Evolutionary conservation across 2,113 vertebrate genomes (phyloP).

Genomic region (Podocnemis expansa): DNA sequence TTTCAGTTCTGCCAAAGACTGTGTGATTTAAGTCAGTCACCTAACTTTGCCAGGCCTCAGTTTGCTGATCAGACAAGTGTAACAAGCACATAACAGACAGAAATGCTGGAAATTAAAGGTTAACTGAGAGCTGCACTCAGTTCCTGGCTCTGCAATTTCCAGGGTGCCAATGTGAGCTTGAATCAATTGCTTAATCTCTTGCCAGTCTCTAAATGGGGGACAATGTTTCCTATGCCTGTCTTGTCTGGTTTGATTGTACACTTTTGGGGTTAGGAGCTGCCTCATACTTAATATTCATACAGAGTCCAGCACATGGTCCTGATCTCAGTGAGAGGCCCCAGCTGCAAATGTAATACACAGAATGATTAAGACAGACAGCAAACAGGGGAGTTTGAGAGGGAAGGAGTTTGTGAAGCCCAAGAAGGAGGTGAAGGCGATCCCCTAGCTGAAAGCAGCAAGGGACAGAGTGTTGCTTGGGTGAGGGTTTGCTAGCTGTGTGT

Average conservation of each 20-base stretch:
- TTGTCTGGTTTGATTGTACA: neutral
- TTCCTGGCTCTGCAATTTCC: neutral
- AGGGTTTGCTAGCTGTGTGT: too few relatives aligned
- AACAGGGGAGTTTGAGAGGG: too few relatives aligned
- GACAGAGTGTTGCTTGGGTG: too few relatives aligned
- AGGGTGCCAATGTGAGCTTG: neutral
- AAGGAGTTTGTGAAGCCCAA: too few relatives aligned
- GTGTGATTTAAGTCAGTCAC: fast-evolving
- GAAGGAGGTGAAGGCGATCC: too few relatives aligned
- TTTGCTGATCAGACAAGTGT: neutral
- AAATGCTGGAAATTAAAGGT: neutral
- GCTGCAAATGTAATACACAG: neutral
- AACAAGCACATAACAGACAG: neutral
- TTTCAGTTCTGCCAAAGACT: neutral
- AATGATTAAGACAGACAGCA: neutral
- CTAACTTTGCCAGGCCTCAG: neutral
- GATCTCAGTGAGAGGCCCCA: neutral
- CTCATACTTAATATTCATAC: neutral
- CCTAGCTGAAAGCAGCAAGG: too few relatives aligned
- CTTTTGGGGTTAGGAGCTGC: neutral
- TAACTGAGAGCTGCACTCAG: neutral
- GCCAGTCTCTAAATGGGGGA: neutral
- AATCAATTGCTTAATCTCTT: neutral
- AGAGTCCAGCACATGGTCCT: neutral
- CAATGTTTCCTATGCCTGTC: neutral